Evolutionary conservation across 2,113 vertebrate genomes (phyloP), one percentile per base, ranked within the genome.

Genomic region (Lamprologus speciosus): DNA sequence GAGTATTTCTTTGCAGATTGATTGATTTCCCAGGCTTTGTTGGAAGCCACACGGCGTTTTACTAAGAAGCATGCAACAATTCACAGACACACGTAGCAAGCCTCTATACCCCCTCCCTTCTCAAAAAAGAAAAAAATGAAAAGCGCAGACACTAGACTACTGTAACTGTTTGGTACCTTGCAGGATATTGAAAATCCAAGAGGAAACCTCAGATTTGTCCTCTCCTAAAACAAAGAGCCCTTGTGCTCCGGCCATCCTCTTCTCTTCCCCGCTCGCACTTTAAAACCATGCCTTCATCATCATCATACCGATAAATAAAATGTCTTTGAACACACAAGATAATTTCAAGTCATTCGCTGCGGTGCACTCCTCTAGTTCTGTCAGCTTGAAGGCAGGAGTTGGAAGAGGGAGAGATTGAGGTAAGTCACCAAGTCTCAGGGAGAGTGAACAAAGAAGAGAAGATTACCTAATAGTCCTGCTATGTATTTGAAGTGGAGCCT

Each of bases 401-500:
- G 95, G 89, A 94, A 93, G 83, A 88, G 95, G 81, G 93, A 94
- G 95, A 96, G 95, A 97, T 96, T 94, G 96, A 96, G 96, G 94
- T 97, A 96, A 97, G 95, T 97, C 97, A 96, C 91, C 94, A 91
- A 97, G 96, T 95, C 95, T 95, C 93, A 94, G 94, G 95, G 94
- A 97, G 97, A 96, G 93, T 92, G 97, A 97, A 97, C 97, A 97
- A 97, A 97, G 94, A 68, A 68, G 96, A 95, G 95, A 97, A 94
- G 96, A 97, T 97, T 97, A 97, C 95, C 97, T 98, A 97, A 97
- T 96, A 97, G 96, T 97, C 95, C 96, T 96, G 96, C 95, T 97
- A 97, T 97, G 96, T 91, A 96, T 97, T 97, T 97, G 96, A 98
- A 97, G 97, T 95, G 90, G 89, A 96, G 96, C 94, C 95, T 96